These are phyloP conservation scores for Thymallus thymallus DNA, from an alignment of 2,113 vertebrate species.

Conservation along the genomic window DNA sequence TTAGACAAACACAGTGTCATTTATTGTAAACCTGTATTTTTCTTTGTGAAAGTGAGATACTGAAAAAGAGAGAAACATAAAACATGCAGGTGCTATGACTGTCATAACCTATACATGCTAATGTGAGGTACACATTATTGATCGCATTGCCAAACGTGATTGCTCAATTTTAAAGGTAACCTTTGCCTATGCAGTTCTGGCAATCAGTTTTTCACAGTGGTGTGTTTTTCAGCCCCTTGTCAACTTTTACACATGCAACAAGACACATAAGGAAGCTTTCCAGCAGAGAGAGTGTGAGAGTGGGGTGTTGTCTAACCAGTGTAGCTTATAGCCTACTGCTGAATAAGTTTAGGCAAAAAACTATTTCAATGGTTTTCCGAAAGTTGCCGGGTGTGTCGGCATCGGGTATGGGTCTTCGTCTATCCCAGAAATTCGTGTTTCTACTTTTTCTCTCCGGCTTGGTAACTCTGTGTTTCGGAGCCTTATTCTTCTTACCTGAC, in stretches of 20 bases:
- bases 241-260: constrained; percentile 41
- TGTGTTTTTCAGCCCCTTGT: constrained; percentile 48
- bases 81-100: no score
- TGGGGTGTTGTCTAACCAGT: neutral
- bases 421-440: constrained; percentile 95
- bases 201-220: constrained; percentile 50
- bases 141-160: constrained; percentile 24
- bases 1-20: constrained; percentile 10
- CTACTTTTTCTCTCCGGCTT: constrained; percentile 92
- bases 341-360: constrained; percentile 23
- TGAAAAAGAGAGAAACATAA: neutral
- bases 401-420: constrained; percentile 88
- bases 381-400: constrained; percentile 89
- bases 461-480: constrained; percentile 92
- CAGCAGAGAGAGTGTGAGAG: neutral
- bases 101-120: constrained; percentile 9
- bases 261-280: constrained; percentile 16
- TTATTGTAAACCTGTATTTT: constrained; percentile 6
- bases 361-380: constrained; percentile 75
- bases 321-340: neutral
- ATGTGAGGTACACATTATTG: constrained; percentile 19
- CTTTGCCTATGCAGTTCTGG: constrained; percentile 43
- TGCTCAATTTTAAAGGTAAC: constrained; percentile 49
- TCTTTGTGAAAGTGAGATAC: neutral
- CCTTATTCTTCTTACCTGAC: constrained; percentile 92